phyloP scores from a whole-genome alignment of 30 jellyfish, hydroid and myxozoan genomes.

The Haliclystus octoradiatus region DNA sequence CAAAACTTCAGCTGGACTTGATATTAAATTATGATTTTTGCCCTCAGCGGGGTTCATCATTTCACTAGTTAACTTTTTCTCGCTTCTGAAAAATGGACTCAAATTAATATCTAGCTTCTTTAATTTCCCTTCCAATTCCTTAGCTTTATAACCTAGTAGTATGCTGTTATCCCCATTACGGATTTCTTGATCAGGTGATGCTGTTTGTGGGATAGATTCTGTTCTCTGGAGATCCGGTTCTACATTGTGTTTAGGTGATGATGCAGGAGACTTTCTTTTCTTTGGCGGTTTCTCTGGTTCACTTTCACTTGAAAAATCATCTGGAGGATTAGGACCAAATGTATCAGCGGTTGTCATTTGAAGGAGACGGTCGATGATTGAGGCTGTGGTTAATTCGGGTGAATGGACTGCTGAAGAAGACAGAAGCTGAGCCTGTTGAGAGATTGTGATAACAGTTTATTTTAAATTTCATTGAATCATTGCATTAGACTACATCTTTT shows the following conservation, averaged over 20 bases:
- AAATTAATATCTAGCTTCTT: neutral
- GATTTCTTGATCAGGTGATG: neutral
- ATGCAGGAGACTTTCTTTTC: neutral
- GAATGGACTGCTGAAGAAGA: constrained; percentile 68
- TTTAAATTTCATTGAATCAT: neutral
- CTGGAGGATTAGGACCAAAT: constrained; percentile 84
- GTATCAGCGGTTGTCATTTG: constrained; percentile 87
- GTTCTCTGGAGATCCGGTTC: neutral
- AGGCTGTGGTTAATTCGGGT: constrained; percentile 91
- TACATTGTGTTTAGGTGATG: neutral
- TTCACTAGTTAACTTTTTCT: neutral
- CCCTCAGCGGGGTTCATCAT: neutral
- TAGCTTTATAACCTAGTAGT: neutral
- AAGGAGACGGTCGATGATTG: constrained; percentile 86
- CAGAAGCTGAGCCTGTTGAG: constrained; percentile 63
- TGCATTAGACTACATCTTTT: too few relatives aligned
- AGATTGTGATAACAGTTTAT: neutral
- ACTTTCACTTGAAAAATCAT: neutral
- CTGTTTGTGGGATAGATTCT: neutral
- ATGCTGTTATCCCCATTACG: neutral
- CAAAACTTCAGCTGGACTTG: neutral
- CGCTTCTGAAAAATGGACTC: neutral
- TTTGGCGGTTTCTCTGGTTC: neutral
- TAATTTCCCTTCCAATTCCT: neutral
- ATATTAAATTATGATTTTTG: neutral